Evolutionary conservation across 2,797 vertebrate genomes (phyloP).

Genomic region (Alfaro cultratus): DNA sequence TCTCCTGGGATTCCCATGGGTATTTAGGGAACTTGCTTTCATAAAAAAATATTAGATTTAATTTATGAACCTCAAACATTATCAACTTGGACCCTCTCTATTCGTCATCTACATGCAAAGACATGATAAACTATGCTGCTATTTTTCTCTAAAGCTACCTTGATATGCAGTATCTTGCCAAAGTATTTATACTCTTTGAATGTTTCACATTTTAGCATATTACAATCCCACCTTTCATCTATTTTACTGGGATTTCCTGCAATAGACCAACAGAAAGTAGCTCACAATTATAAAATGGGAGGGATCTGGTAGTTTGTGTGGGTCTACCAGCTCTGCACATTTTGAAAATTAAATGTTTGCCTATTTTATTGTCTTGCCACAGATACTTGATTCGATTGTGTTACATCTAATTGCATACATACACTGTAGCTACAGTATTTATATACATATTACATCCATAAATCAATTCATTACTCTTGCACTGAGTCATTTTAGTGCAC

Average conservation of each 20-base stretch:
- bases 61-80: not conserved
- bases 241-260: not conserved
- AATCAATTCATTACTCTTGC: not conserved
- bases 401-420: not conserved
- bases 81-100: not conserved
- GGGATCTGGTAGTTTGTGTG: not conserved
- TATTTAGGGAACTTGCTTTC: not conserved
- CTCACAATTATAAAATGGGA: not conserved
- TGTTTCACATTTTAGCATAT: not conserved
- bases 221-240: not conserved
- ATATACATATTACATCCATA: not conserved
- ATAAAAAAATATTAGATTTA: not conserved
- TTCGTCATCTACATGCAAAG: not conserved
- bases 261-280: not conserved
- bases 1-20: not conserved
- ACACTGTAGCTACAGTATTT: not conserved
- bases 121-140: not conserved
- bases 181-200: not conserved
- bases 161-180: not conserved
- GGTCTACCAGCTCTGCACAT: not conserved
- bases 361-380: not conserved
- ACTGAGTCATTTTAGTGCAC: not conserved
- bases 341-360: not conserved
- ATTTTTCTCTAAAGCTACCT: not conserved
- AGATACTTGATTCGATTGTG: not conserved